These are phyloP conservation scores for Pogonocichla stellata DNA, from an alignment of 2,113 vertebrate species.

Conservation along the genomic window DNA sequence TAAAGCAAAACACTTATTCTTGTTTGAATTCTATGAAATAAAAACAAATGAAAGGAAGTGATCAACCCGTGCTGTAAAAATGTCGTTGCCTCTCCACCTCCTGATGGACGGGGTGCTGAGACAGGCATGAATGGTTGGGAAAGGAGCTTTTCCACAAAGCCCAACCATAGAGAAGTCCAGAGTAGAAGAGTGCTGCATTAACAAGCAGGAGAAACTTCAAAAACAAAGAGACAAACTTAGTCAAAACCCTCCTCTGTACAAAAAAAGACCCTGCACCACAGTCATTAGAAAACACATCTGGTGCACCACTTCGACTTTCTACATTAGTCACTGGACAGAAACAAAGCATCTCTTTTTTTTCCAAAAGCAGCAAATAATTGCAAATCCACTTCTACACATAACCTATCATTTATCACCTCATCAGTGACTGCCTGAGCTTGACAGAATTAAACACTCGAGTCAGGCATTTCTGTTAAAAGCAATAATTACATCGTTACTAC, in stretches of 20 bases:
- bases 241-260: neutral
- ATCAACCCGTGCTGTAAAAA: neutral
- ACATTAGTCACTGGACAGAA: constrained; percentile 34
- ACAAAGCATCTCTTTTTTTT: neutral
- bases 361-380: constrained; percentile 57
- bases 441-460: constrained; percentile 72
- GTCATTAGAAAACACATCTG: constrained; percentile 49
- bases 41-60: constrained; percentile 28
- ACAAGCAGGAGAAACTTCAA: constrained; percentile 19
- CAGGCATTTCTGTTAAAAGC: constrained; percentile 69
- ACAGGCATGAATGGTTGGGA: neutral
- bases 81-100: neutral
- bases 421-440: constrained; percentile 63
- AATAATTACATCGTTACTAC: constrained; percentile 72
- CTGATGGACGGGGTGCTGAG: neutral
- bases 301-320: constrained; percentile 25
- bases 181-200: neutral
- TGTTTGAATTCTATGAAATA: constrained; percentile 36
- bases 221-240: neutral
- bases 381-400: constrained; percentile 53
- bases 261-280: constrained; percentile 6
- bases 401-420: constrained; percentile 69
- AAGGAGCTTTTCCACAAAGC: neutral
- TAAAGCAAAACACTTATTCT: constrained; percentile 57
- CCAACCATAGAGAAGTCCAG: accelerated